phyloP scores from a whole-genome alignment of 1,140 invertebrate species.

The Aethina tumida region DNA sequence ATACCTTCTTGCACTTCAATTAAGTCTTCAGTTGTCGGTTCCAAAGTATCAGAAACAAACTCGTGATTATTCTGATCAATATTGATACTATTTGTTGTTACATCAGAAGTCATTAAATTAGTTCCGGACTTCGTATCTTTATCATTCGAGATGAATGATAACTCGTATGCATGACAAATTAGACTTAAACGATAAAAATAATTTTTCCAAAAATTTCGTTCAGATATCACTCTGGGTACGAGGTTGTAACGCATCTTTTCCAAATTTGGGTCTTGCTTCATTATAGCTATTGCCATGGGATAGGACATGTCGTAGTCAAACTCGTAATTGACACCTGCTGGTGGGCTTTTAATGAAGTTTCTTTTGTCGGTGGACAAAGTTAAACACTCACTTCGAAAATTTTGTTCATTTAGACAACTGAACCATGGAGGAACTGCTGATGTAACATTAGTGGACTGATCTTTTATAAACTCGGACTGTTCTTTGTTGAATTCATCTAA shows the following conservation, averaged over 20 bases:
- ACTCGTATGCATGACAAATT: constrained; percentile 91
- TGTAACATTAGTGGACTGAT: constrained; percentile 62
- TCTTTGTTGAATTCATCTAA: constrained; percentile 93
- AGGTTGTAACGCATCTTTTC: constrained; percentile 97
- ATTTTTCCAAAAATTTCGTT: constrained; percentile 98
- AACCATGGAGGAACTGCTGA: constrained; percentile 86
- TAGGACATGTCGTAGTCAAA: constrained; percentile 89
- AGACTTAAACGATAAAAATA: constrained; percentile 99
- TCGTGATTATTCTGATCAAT: constrained; percentile 39
- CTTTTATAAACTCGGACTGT: constrained; percentile 89
- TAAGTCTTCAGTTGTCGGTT: constrained; percentile 49
- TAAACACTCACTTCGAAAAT: constrained; percentile 88
- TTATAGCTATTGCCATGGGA: constrained; percentile 85
- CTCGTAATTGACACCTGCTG: constrained; percentile 87
- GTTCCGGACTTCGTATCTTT: constrained; percentile 31
- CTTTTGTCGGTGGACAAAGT: constrained; percentile 87
- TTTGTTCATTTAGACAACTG: constrained; percentile 78
- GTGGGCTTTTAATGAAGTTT: constrained; percentile 94
- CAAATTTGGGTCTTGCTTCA: constrained; percentile 90
- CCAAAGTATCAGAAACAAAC: constrained; percentile 59
- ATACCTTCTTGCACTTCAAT: constrained; percentile 58
- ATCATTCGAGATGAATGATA: constrained; percentile 56
- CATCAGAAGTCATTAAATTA: constrained; percentile 36
- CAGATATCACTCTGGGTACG: constrained; percentile 96
- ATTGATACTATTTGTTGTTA: constrained; percentile 23